Conservation (phyloP, 92 coral and sea anemone species). For the Chrysogorgia sp. region DNA sequence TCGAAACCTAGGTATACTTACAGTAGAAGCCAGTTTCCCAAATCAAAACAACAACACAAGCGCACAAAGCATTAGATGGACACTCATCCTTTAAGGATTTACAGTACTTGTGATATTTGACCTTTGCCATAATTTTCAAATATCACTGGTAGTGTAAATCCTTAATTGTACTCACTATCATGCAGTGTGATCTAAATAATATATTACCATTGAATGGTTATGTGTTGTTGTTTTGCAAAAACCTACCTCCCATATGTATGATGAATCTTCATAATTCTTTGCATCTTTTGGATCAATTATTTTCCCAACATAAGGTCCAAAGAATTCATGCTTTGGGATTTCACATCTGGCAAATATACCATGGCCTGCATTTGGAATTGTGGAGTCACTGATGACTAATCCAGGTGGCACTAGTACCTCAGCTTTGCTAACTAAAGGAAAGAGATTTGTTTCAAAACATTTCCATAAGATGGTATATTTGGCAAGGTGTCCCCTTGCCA, state of each 20-base stretch:
- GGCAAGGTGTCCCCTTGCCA: too few relatives aligned
- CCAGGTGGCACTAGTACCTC: constrained; percentile 97
- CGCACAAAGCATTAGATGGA: too few relatives aligned
- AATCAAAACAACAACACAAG: too few relatives aligned
- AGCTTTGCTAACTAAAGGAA: constrained; percentile 78
- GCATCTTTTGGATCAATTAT: constrained; percentile 74
- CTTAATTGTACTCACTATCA: too few relatives aligned
- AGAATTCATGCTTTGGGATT: constrained; percentile 93
- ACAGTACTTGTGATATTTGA: too few relatives aligned
- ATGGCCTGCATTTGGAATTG: constrained; percentile 67
- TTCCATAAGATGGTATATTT: background rate
- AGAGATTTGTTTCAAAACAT: background rate
- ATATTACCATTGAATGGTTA: background rate
- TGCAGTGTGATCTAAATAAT: too few relatives aligned
- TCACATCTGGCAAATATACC: constrained; percentile 94
- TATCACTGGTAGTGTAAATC: too few relatives aligned
- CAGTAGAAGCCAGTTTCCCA: too few relatives aligned
- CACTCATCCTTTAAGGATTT: too few relatives aligned
- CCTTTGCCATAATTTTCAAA: too few relatives aligned
- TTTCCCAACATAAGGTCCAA: constrained; percentile 95
- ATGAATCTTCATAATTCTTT: constrained; percentile 60
- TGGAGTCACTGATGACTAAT: constrained; percentile 72
- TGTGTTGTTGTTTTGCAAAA: background rate
- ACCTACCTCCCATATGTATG: constrained; percentile 94
- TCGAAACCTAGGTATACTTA: too few relatives aligned